These are phyloP conservation scores for Mythimna pallens DNA, from an alignment of 2,888 invertebrate species.

Conservation along the genomic window DNA sequence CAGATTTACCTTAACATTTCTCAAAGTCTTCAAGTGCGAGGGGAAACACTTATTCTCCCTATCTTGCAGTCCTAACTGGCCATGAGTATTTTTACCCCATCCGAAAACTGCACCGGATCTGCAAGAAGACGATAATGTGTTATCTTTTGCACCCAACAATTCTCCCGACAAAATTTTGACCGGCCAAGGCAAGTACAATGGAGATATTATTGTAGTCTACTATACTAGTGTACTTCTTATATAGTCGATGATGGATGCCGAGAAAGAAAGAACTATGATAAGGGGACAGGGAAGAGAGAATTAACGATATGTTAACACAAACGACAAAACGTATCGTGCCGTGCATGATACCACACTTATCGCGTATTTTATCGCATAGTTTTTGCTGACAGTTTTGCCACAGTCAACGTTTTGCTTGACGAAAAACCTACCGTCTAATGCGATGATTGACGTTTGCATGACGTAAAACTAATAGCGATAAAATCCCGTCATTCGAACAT, in stretches of 20 bases:
- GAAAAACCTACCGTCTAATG: too few relatives aligned
- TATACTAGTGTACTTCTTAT: neutral
- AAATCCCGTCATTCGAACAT: too few relatives aligned
- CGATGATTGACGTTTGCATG: too few relatives aligned
- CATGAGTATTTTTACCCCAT: slow-evolving; percentile 96
- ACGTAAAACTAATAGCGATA: too few relatives aligned
- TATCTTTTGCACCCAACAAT: neutral
- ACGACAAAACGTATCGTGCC: too few relatives aligned
- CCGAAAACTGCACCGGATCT: slow-evolving; percentile 95
- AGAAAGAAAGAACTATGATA: neutral
- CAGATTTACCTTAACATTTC: slow-evolving; percentile 92
- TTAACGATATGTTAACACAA: neutral
- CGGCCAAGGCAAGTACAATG: neutral
- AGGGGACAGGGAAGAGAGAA: neutral
- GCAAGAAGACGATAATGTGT: slow-evolving; percentile 46
- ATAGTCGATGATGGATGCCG: neutral
- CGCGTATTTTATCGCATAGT: too few relatives aligned
- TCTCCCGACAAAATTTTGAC: neutral
- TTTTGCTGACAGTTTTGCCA: too few relatives aligned
- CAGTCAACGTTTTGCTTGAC: too few relatives aligned
- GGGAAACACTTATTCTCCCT: slow-evolving; percentile 93
- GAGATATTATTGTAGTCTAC: neutral
- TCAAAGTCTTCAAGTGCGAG: slow-evolving; percentile 93
- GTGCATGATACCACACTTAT: too few relatives aligned
- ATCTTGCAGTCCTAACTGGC: slow-evolving; percentile 96